Conservation (phyloP, 2,113 vertebrate species). For the Argyrosomus japonicus region DNA sequence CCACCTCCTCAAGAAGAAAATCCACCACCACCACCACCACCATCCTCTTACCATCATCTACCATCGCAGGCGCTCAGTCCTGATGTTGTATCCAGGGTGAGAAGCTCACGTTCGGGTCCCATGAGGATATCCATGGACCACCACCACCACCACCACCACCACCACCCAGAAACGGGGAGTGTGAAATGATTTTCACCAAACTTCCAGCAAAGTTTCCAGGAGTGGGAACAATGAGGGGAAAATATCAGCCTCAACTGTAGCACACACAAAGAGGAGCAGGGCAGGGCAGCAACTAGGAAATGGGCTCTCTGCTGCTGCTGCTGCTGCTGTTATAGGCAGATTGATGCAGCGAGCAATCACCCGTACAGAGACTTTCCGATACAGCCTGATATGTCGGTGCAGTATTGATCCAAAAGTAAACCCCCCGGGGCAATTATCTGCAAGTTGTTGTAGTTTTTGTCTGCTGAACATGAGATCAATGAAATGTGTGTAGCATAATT, state of each 20-base stretch:
- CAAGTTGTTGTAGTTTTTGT: slow-evolving; percentile 56
- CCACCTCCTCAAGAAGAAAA: slow-evolving; percentile 65
- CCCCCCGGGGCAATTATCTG: slow-evolving; percentile 60
- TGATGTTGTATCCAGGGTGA: slow-evolving; percentile 38
- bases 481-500: slow-evolving; percentile 11
- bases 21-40: slow-evolving; percentile 49
- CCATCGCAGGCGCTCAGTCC: slow-evolving; percentile 12
- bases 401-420: slow-evolving; percentile 69
- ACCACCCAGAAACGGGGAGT: background rate
- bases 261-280: slow-evolving; percentile 53
- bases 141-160: background rate
- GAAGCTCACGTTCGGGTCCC: slow-evolving; percentile 33
- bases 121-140: slow-evolving; percentile 41
- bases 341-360: slow-evolving; percentile 59
- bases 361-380: slow-evolving; percentile 65
- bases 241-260: slow-evolving; percentile 17
- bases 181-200: background rate
- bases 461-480: slow-evolving; percentile 59
- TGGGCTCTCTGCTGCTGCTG: slow-evolving; percentile 28
- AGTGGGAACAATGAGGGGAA: slow-evolving; percentile 5
- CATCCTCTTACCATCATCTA: slow-evolving; percentile 54
- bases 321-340: slow-evolving; percentile 28
- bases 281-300: slow-evolving; percentile 55
- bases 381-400: slow-evolving; percentile 49
- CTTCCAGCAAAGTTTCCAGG: no score